Conservation (phyloP, 2,888 invertebrate genomes). For the Hipparchia semele region DNA sequence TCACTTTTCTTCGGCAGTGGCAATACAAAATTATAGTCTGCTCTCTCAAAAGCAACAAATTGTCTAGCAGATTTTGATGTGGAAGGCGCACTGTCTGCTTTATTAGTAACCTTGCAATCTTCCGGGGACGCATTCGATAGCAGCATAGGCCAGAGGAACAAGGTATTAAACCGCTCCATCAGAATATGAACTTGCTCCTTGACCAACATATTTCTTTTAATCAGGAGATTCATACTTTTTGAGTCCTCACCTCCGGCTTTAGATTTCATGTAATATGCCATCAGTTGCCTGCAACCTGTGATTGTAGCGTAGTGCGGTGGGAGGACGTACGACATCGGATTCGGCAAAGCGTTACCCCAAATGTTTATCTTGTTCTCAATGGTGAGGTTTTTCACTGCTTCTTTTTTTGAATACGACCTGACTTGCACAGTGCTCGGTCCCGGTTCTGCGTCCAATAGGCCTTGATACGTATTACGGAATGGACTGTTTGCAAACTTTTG, state of each 20-base stretch:
- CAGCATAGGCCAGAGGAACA: slow-evolving; percentile 68
- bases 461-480: slow-evolving; percentile 48
- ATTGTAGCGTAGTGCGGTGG: slow-evolving; percentile 67
- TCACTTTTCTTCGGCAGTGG: neutral
- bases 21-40: slow-evolving; percentile 17
- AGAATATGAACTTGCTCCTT: slow-evolving; percentile 51
- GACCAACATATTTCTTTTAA: slow-evolving; percentile 51
- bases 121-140: slow-evolving; percentile 51
- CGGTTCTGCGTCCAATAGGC: slow-evolving; percentile 44
- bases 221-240: slow-evolving; percentile 47
- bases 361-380: slow-evolving; percentile 51
- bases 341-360: slow-evolving; percentile 55
- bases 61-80: slow-evolving; percentile 9
- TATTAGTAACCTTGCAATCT: neutral
- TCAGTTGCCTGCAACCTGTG: slow-evolving; percentile 61
- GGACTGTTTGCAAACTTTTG: slow-evolving; percentile 48
- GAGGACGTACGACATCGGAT: slow-evolving; percentile 51
- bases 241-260: slow-evolving; percentile 35
- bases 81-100: neutral
- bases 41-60: slow-evolving; percentile 17
- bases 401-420: slow-evolving; percentile 64
- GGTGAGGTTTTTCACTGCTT: slow-evolving; percentile 40
- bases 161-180: slow-evolving; percentile 57
- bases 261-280: slow-evolving; percentile 47
- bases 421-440: slow-evolving; percentile 48